Conservation (phyloP, 1,140 invertebrate genomes). For the Carposina sasakii region DNA sequence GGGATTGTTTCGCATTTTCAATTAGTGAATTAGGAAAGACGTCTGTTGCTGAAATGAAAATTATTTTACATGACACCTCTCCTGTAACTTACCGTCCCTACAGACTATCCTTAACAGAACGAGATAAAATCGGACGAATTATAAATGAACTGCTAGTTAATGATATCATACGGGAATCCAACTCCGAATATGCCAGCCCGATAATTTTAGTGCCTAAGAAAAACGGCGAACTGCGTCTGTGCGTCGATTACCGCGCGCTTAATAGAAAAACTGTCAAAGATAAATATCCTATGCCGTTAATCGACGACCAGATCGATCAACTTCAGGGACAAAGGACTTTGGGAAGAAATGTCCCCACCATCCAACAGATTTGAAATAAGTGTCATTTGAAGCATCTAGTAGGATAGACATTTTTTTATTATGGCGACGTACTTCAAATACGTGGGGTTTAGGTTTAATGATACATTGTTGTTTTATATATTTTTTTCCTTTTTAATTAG, state of each 20-base stretch:
- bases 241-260: not conserved
- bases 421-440: no score
- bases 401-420: no score
- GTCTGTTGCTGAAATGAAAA: not conserved
- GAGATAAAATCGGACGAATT: not conserved
- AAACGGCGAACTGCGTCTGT: not conserved
- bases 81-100: not conserved
- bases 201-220: slow-evolving; percentile 10
- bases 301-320: slow-evolving; percentile 5
- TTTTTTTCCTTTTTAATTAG: no score
- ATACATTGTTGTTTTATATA: no score
- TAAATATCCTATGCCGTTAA: slow-evolving; percentile 10
- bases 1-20: not conserved
- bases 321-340: slow-evolving; percentile 8
- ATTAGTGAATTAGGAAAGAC: not conserved
- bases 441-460: no score
- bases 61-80: not conserved
- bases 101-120: not conserved
- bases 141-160: not conserved
- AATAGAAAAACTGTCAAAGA: slow-evolving; percentile 4
- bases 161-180: not conserved
- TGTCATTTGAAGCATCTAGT: no score
- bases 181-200: slow-evolving; percentile 5
- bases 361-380: no score
- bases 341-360: no score